phyloP scores from a whole-genome alignment of 2,797 vertebrate species.

The Podarcis lilfordi region DNA sequence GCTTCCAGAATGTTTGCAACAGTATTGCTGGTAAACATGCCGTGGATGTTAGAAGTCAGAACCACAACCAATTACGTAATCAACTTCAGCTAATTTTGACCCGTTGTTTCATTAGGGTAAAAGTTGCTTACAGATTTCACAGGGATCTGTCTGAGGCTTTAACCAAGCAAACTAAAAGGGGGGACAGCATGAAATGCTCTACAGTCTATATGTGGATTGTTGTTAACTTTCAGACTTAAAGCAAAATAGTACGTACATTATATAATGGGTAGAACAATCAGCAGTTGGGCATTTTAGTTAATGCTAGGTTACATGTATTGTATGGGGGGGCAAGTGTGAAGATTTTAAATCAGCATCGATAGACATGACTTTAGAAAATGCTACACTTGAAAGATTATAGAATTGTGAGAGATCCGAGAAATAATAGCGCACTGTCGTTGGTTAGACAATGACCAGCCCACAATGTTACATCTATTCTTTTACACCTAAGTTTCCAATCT shows the following conservation, averaged over 20 bases:
- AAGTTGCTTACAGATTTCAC: neutral
- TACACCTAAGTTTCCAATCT: too few relatives aligned
- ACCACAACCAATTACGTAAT: neutral
- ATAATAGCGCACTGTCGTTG: neutral
- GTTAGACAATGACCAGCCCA: neutral
- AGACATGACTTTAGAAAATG: conserved; percentile 34
- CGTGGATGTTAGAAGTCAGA: neutral
- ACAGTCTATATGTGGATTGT: neutral
- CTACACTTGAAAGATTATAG: conserved; percentile 38
- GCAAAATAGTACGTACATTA: neutral
- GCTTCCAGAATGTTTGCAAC: neutral
- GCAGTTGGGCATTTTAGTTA: neutral
- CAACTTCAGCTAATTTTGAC: neutral
- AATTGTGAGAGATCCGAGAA: neutral
- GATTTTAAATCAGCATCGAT: conserved; percentile 43
- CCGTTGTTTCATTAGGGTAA: neutral
- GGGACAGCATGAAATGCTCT: conserved; percentile 9
- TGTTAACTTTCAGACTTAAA: neutral
- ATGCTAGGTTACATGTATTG: conserved; percentile 32
- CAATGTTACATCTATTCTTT: neutral
- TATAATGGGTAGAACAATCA: neutral
- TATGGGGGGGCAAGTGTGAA: neutral
- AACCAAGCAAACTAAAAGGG: neutral
- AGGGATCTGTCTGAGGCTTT: conserved; percentile 14
- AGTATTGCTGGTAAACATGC: neutral